A percentile compares a stretch with the other conserved stretches of the same genome.
phyloP scores from a whole-genome alignment of 64 coral and sea anemone genomes.

The Montipora sp. region DNA sequence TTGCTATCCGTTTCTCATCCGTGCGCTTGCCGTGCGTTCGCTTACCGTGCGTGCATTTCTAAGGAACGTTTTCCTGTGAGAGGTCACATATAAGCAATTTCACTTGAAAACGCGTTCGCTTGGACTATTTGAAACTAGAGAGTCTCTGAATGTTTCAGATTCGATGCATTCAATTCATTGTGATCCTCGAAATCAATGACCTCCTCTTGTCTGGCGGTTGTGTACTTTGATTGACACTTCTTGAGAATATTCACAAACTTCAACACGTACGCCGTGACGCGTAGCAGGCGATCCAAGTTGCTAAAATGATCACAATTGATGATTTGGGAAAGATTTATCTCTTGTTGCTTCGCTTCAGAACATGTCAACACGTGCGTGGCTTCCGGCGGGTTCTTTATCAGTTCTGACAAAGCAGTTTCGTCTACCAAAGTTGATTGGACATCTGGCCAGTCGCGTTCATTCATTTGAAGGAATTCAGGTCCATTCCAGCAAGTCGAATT shows the following conservation, averaged over 20 bases:
- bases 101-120: no score
- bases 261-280: neutral
- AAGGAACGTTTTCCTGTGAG: no score
- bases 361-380: neutral
- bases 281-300: neutral
- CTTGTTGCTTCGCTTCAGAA: neutral
- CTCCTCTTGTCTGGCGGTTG: neutral
- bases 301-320: slow-evolving; percentile 17
- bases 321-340: neutral
- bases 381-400: neutral
- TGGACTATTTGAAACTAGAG: no score
- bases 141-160: neutral
- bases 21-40: no score
- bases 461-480: no score
- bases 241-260: neutral
- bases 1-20: no score
- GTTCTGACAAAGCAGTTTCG: neutral
- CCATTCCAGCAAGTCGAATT: neutral
- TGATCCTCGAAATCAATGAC: neutral
- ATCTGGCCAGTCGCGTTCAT: neutral
- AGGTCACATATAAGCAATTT: no score
- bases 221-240: neutral
- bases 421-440: neutral
- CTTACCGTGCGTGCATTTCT: no score
- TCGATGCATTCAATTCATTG: neutral